Evolutionary conservation across 1,140 invertebrate species (phyloP).

Genomic region (Drosophila obscura): DNA sequence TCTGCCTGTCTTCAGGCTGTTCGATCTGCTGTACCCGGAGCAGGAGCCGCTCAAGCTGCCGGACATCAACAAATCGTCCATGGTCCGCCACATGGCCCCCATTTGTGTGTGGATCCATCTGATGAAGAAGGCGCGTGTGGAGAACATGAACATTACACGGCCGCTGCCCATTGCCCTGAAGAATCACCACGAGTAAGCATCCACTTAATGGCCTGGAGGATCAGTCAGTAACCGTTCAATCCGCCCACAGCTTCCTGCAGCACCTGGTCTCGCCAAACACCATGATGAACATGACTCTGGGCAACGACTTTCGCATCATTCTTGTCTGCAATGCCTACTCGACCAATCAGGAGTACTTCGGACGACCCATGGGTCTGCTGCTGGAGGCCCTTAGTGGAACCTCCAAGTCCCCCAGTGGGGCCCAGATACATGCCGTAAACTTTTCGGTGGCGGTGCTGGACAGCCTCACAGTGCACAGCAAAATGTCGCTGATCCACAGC

Average conservation of each 20-base stretch:
- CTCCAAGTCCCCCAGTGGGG: slow-evolving; percentile 86
- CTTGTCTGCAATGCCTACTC: slow-evolving; percentile 97
- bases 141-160: slow-evolving; percentile 90
- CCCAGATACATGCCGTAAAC: slow-evolving; percentile 88
- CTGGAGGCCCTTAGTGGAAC: slow-evolving; percentile 94
- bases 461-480: slow-evolving; percentile 97
- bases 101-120: slow-evolving; percentile 98
- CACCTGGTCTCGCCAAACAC: slow-evolving; percentile 90
- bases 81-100: slow-evolving; percentile 95
- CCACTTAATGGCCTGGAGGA: not conserved
- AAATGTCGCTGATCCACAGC: slow-evolving; percentile 97
- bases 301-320: slow-evolving; percentile 94
- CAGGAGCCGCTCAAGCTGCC: slow-evolving; percentile 95
- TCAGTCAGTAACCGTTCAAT: not conserved
- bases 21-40: slow-evolving; percentile 96
- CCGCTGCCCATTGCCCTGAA: slow-evolving; percentile 93
- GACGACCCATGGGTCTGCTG: slow-evolving; percentile 93
- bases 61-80: slow-evolving; percentile 93
- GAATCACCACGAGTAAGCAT: slow-evolving; percentile 91
- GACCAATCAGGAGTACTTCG: slow-evolving; percentile 93
- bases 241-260: slow-evolving; percentile 89
- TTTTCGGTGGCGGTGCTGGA: slow-evolving; percentile 96
- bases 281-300: slow-evolving; percentile 87
- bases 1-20: slow-evolving; percentile 94
- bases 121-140: slow-evolving; percentile 94